These are phyloP conservation scores for Calephelis perditalis DNA, from an alignment of 2,888 invertebrate species.

Conservation along the genomic window DNA sequence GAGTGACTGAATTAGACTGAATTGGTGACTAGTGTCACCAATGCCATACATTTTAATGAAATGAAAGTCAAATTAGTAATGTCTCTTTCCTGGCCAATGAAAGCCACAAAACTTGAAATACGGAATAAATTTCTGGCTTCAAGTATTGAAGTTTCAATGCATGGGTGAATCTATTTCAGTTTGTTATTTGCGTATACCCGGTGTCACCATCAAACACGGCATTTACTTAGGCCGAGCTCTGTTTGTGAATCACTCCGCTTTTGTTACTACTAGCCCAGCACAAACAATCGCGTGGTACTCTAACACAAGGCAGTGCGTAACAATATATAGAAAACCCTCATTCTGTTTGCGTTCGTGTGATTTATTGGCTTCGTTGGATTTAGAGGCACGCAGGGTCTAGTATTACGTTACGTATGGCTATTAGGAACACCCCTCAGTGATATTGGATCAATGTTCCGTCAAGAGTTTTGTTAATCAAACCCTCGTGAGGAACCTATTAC, in stretches of 20 bases:
- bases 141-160: no score
- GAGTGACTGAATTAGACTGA: no score
- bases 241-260: constrained; percentile 58
- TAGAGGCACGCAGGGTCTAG: constrained; percentile 62
- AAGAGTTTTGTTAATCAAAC: constrained; percentile 43
- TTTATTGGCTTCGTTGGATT: constrained; percentile 77
- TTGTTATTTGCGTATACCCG: constrained; percentile 9
- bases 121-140: no score
- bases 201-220: constrained; percentile 23
- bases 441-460: constrained; percentile 38
- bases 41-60: no score
- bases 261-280: constrained; percentile 53
- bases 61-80: no score
- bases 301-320: constrained; percentile 54
- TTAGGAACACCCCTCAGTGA: constrained; percentile 45
- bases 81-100: no score
- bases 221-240: constrained; percentile 35
- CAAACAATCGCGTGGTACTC: constrained; percentile 41
- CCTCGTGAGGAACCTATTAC: constrained; percentile 32
- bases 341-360: constrained; percentile 76
- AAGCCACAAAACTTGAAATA: no score
- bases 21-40: no score
- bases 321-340: constrained; percentile 66
- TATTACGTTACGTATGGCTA: constrained; percentile 61
- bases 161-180: background rate